Evolutionary conservation across 2,113 vertebrate species (phyloP).

Genomic region (Zosterops hypoxanthus): DNA sequence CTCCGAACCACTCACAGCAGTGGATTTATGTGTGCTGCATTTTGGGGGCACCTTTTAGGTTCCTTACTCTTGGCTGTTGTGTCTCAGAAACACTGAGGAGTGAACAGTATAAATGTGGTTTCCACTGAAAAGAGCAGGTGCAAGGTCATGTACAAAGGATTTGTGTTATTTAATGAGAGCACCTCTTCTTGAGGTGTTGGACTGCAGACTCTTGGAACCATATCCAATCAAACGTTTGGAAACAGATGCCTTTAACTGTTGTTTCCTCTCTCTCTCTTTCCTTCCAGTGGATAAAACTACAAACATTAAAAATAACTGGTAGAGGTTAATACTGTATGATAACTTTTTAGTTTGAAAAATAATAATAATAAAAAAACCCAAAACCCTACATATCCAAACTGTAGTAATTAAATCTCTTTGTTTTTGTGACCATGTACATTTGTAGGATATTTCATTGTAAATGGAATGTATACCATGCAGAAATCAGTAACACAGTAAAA

Average conservation of each 20-base stretch:
- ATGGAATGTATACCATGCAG: rapidly evolving
- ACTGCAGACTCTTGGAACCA: conserved; percentile 8
- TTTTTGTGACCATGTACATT: not conserved
- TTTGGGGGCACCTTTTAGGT: not conserved
- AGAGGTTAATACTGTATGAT: not conserved
- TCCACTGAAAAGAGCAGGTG: not conserved
- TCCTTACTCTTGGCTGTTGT: not conserved
- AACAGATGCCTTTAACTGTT: not conserved
- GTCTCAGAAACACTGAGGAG: not conserved
- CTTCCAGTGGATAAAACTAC: not conserved
- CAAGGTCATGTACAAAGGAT: not conserved
- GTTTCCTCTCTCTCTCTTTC: not conserved
- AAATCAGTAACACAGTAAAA: not conserved
- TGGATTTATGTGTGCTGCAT: not conserved
- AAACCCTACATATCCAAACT: not conserved
- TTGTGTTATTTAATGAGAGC: not conserved
- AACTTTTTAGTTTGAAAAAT: not conserved
- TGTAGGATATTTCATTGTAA: not conserved
- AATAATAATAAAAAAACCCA: not conserved
- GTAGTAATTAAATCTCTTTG: not conserved
- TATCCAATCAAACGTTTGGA: conserved; percentile 43
- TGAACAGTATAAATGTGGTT: not conserved
- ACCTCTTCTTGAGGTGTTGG: not conserved
- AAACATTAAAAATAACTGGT: not conserved
- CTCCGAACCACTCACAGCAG: not conserved